Evolutionary conservation across 2,797 vertebrate species (phyloP), one percentile per base, ranked within the genome.

Genomic region (Chaetophractus vellerosus): DNA sequence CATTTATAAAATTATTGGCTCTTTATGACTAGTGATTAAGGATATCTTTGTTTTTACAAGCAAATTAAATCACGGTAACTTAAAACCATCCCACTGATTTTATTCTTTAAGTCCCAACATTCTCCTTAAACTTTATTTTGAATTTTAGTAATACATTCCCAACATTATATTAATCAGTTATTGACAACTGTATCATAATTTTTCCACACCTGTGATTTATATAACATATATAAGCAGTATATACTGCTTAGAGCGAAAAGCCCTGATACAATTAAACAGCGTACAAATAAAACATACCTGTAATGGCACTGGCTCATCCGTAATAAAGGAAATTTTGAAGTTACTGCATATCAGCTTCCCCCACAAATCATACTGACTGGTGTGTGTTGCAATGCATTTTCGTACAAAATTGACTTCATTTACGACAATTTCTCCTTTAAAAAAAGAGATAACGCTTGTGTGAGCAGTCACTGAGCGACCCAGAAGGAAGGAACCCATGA

Each of bases 251-350:
- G 16, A 41, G 26, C 83, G 38, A 45, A 79, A 71, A 52, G 45
- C 71, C 59, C 38, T 33, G 36, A 66, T 41, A 36, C 16, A 66
- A 31, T 55, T 52, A 68, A 41, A n/a, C 18, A 55, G 24, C 12
- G 14, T 9, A 45, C 33, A 86, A 66, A 78, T 23, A 64, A 79
- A 69, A 98, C 98, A 82, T 71, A 99, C 99, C 99, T 99, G 99
- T 81, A 99, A 98, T 2, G 98, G 98, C 98, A 99, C 98, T 1
- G 98, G 98, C 95, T 99, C 99, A 84, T 99, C 99, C 28, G 99
- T 99, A 94, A 99, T 98, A 96, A 99, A 99, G 94, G 99, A 99
- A 92, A 99, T 99, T 98, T 99, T 99, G 99, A 99, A 99, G 98
- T 99, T 99, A 96, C 99, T 99, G 98, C 99, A 99, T 92, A 99